Base-by-base conservation (phyloP, 2,888 invertebrate genomes). In the Xylophagus ater region DNA sequence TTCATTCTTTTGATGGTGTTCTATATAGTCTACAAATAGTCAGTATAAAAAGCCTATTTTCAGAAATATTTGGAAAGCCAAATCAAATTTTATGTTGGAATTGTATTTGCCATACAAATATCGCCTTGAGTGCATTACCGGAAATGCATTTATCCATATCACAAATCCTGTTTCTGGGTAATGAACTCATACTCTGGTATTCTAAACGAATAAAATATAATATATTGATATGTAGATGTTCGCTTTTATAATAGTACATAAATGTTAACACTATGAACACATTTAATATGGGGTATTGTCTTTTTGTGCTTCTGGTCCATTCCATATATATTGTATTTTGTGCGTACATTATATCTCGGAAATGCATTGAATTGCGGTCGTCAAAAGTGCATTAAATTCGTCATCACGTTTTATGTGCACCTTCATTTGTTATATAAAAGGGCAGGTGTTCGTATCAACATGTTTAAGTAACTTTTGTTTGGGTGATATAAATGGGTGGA, bases 321-420 rank as follows among this genome's bases (percentile, higher is more conserved):
- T n/a, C n/a, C n/a, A n/a, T n/a, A n/a, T n/a, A n/a, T n/a, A 14
- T 7, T 23, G 31, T 37, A 39, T 39, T 35, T 24, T 24, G 37
- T 43, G 40, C 40, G 43, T 43, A n/a, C n/a, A n/a, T n/a, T n/a
- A n/a, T n/a, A 43, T 38, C 37, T 41, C 37, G 44, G 42, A 44
- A 44, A 44, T 44, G 44, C 42, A 44, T 44, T 44, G 44, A 42
- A 44, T 44, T 44, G 44, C 40, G 40, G 41, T 41, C 42, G 44
- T 44, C 44, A 44, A 42, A 44, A 44, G 44, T 44, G 44, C 44
- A 44, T 44, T 44, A 44, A 44, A 41, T 44, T 44, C 44, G 44
- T 44, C 44, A 44, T 44, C 44, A 44, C 44, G 42, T 44, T 41
- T 42, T 42, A 42, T n/a, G n/a, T 42, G 41, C 40, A 41, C 37